Percentiles rank a stretch among this genome's conserved stretches.
Evolutionary conservation across 92 coral and sea anemone species (phyloP).

Genomic region (Paragorgia papillata): DNA sequence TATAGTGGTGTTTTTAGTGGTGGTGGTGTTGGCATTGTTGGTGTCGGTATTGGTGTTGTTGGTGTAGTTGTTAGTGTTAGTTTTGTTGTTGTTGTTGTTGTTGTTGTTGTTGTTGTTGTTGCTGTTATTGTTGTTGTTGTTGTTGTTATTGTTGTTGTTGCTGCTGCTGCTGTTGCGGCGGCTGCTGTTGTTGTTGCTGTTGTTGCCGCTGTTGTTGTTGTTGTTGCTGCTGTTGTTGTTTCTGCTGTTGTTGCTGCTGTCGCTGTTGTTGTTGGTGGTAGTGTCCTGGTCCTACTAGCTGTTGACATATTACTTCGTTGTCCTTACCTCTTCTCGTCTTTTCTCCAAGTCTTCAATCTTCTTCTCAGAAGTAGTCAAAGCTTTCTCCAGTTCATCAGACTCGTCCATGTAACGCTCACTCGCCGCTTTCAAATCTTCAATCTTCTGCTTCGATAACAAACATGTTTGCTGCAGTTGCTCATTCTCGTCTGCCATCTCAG

Average conservation of each 20-base stretch:
- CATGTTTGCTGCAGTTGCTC: constrained; percentile 22
- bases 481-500: constrained; percentile 24
- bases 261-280: not conserved
- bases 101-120: too few species aligned
- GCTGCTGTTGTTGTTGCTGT: not conserved
- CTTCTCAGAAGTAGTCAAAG: constrained; percentile 29
- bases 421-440: constrained; percentile 22
- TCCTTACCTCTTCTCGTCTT: constrained; percentile 29
- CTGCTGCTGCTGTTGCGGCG: not conserved
- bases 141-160: not conserved
- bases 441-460: constrained; percentile 26
- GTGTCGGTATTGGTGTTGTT: not conserved
- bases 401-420: constrained; percentile 31
- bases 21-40: not conserved
- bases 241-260: not conserved
- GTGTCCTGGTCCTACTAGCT: not conserved
- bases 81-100: not conserved
- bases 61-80: not conserved
- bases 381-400: constrained; percentile 37
- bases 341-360: constrained; percentile 26
- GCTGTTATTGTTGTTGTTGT: too few species aligned
- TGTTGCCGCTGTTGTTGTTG: constrained; percentile 2
- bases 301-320: not conserved
- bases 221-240: not conserved
- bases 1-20: too few species aligned